phyloP scores from a whole-genome alignment of 2,888 invertebrate genomes.

The Pammene aurita region DNA sequence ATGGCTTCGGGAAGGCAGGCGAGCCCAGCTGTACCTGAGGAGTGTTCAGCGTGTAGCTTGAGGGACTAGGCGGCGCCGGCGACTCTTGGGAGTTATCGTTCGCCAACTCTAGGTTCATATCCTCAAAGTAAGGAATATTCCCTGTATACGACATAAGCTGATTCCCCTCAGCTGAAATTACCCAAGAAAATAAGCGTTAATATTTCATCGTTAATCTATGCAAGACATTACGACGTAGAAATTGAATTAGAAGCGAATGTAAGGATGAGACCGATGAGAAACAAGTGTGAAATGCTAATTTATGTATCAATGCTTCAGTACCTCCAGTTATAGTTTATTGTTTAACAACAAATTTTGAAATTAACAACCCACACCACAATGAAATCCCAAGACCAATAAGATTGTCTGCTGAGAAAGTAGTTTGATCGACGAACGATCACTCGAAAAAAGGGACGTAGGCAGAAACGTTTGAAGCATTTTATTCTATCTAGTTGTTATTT shows the following conservation, averaged over 20 bases:
- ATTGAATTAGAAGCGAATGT: slow-evolving; percentile 14
- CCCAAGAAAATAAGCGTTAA: slow-evolving; percentile 58
- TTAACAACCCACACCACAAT: slow-evolving; percentile 22
- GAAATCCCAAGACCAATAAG: slow-evolving; percentile 13
- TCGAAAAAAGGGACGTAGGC: not conserved
- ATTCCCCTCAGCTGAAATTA: slow-evolving; percentile 81
- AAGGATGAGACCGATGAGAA: slow-evolving; percentile 9
- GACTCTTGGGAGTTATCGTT: slow-evolving; percentile 66
- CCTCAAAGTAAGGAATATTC: slow-evolving; percentile 81
- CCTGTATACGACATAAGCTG: slow-evolving; percentile 83
- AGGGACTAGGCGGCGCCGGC: slow-evolving; percentile 56
- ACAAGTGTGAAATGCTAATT: slow-evolving; percentile 25
- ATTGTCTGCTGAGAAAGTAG: not conserved
- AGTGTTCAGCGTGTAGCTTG: slow-evolving; percentile 69
- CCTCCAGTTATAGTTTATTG: not conserved
- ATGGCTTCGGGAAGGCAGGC: slow-evolving; percentile 66
- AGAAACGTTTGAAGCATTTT: not conserved
- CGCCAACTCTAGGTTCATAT: slow-evolving; percentile 73
- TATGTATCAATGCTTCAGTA: not conserved
- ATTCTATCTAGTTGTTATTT: not conserved
- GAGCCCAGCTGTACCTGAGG: slow-evolving; percentile 67
- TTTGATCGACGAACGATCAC: not conserved
- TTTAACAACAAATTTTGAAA: not conserved
- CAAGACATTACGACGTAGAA: not conserved
- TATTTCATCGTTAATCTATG: slow-evolving; percentile 22